These are phyloP conservation scores for Nycteola revayana DNA, from an alignment of 2,888 invertebrate genomes.

Conservation along the genomic window DNA sequence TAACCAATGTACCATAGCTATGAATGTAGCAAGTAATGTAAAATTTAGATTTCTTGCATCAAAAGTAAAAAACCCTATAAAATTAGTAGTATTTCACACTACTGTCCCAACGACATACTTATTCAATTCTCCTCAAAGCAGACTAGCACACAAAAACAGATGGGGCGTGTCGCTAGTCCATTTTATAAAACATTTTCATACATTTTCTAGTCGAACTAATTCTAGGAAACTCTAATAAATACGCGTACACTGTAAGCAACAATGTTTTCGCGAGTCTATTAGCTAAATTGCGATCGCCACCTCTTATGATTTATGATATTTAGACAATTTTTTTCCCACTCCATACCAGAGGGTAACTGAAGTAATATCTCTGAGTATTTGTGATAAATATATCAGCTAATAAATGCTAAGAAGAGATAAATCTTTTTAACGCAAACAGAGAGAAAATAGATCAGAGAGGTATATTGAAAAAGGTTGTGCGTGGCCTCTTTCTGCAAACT, in stretches of 20 bases:
- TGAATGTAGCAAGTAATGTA: too few relatives aligned
- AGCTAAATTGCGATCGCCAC: constrained; percentile 40
- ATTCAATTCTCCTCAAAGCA: too few relatives aligned
- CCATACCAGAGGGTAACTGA: constrained; percentile 43
- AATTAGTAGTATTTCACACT: too few relatives aligned
- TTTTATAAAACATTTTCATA: too few relatives aligned
- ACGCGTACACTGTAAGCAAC: constrained; percentile 20
- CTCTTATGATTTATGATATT: constrained; percentile 52
- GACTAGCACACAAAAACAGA: too few relatives aligned
- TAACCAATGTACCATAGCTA: too few relatives aligned
- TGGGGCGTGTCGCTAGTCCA: too few relatives aligned
- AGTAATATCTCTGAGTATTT: constrained; percentile 69
- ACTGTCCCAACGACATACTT: too few relatives aligned
- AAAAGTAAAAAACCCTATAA: too few relatives aligned
- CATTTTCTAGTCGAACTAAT: too few relatives aligned
- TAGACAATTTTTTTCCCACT: constrained; percentile 44
- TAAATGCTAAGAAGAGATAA: constrained; percentile 71
- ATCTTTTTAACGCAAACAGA: constrained; percentile 57
- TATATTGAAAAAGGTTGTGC: constrained; percentile 22
- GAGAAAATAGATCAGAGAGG: constrained; percentile 23
- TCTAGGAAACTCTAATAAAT: constrained; percentile 14
- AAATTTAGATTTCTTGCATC: too few relatives aligned
- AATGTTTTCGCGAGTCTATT: constrained; percentile 38
- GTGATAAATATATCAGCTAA: constrained; percentile 76
- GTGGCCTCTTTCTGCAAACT: too few relatives aligned